These are phyloP conservation scores for Lithophane leautieri DNA, from an alignment of 2,888 invertebrate species.

Conservation along the genomic window DNA sequence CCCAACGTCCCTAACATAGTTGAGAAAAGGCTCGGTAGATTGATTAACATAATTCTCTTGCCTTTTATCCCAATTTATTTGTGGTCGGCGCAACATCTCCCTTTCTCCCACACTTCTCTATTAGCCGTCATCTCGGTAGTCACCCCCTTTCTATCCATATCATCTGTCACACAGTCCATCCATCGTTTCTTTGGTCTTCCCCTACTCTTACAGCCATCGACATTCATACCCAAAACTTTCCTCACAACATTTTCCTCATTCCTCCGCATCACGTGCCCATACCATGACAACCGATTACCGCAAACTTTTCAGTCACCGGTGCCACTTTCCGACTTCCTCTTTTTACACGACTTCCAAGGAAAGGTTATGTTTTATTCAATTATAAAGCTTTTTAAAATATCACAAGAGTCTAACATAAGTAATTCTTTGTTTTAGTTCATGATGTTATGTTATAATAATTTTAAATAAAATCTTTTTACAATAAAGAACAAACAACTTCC, in stretches of 20 bases:
- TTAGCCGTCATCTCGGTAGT: neutral
- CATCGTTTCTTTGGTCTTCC: neutral
- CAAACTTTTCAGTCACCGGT: neutral
- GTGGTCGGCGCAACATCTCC: accelerated
- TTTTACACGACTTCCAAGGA: no score
- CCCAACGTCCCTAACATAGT: no score
- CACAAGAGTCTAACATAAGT: no score
- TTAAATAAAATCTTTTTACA: no score
- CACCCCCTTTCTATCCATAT: neutral
- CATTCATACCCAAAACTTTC: neutral
- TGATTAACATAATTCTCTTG: neutral
- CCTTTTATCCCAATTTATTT: neutral
- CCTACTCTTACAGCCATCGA: neutral
- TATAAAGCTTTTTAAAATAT: no score
- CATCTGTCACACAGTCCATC: neutral
- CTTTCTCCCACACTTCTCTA: neutral
- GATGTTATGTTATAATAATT: no score
- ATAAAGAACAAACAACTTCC: no score
- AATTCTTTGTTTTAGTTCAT: no score
- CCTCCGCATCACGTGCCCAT: neutral
- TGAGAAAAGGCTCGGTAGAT: no score
- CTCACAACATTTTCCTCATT: neutral
- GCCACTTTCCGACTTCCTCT: neutral
- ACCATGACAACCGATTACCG: neutral
- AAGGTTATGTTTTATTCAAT: no score